A percentile compares a stretch with the other conserved stretches of the same genome.
Conservation (phyloP, 2,113 vertebrate species). For the Zootoca vivipara region DNA sequence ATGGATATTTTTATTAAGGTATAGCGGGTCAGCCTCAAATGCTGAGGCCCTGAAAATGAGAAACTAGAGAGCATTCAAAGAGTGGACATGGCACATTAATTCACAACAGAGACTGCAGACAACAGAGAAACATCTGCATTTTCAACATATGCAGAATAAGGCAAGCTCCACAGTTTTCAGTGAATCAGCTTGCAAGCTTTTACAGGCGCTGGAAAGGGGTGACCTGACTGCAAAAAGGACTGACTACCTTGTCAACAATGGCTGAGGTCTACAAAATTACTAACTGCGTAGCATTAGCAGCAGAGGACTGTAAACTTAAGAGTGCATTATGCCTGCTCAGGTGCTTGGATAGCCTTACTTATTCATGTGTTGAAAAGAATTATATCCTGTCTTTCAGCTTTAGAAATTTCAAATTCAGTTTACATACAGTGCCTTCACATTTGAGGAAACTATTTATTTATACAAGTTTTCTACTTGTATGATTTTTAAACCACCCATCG, state of each 20-base stretch:
- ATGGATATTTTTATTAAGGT: slow-evolving; percentile 55
- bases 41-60: slow-evolving; percentile 38
- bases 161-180: not conserved
- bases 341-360: not conserved
- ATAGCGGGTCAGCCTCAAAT: slow-evolving; percentile 41
- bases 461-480: too few relatives aligned
- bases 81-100: slow-evolving; percentile 46
- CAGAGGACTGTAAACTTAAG: not conserved
- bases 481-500: too few relatives aligned
- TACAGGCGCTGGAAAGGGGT: not conserved
- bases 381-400: not conserved
- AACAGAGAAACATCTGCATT: slow-evolving; percentile 32
- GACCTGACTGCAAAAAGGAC: not conserved
- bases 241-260: not conserved
- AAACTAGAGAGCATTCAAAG: slow-evolving; percentile 23
- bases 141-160: not conserved
- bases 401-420: not conserved
- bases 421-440: not conserved
- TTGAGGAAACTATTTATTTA: not conserved
- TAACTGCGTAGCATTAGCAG: not conserved
- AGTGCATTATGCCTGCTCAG: not conserved
- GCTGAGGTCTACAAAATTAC: not conserved
- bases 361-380: not conserved
- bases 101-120: slow-evolving; percentile 10
- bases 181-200: not conserved